These are phyloP conservation scores for Xestobium rufovillosum DNA, from an alignment of 2,888 invertebrate genomes.

Conservation along the genomic window DNA sequence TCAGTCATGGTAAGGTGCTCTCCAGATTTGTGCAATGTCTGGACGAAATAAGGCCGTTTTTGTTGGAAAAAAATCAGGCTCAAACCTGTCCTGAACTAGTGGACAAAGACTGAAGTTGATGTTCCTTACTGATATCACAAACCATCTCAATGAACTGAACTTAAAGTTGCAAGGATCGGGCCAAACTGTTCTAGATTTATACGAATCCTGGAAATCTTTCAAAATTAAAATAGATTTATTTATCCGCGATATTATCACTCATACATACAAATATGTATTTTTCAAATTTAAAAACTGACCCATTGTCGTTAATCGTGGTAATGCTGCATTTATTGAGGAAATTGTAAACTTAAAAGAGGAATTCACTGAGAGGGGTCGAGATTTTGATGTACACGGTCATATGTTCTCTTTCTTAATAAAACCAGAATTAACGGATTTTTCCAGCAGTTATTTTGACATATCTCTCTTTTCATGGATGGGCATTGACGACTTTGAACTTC, in stretches of 20 bases:
- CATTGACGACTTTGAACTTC: slow-evolving; percentile 13
- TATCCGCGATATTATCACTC: slow-evolving; percentile 13
- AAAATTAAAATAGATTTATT: slow-evolving; percentile 17
- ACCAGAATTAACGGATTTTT: slow-evolving; percentile 13
- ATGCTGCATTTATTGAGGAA: slow-evolving; percentile 11
- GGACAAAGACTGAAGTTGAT: slow-evolving; percentile 8
- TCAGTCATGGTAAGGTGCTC: slow-evolving; percentile 9
- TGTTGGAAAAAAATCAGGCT: too few species aligned
- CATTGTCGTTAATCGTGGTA: too few species aligned
- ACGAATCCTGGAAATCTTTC: slow-evolving; percentile 13
- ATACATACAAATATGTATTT: slow-evolving; percentile 17
- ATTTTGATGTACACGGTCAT: slow-evolving; percentile 11
- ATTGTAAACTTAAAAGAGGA: slow-evolving; percentile 11
- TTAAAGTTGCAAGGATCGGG: slow-evolving; percentile 13
- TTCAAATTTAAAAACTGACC: slow-evolving; percentile 12
- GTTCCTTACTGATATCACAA: slow-evolving; percentile 12
- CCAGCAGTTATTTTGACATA: slow-evolving; percentile 11
- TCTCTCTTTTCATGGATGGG: slow-evolving; percentile 12
- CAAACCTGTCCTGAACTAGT: too few species aligned
- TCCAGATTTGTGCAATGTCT: slow-evolving; percentile 9
- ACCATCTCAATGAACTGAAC: slow-evolving; percentile 12
- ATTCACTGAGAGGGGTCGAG: slow-evolving; percentile 11
- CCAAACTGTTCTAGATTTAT: slow-evolving; percentile 11
- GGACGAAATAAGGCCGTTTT: too few species aligned
- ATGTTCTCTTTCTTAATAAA: slow-evolving; percentile 13